Conservation (phyloP, 2,797 vertebrate genomes). For the Mormyrops boulengeri region DNA sequence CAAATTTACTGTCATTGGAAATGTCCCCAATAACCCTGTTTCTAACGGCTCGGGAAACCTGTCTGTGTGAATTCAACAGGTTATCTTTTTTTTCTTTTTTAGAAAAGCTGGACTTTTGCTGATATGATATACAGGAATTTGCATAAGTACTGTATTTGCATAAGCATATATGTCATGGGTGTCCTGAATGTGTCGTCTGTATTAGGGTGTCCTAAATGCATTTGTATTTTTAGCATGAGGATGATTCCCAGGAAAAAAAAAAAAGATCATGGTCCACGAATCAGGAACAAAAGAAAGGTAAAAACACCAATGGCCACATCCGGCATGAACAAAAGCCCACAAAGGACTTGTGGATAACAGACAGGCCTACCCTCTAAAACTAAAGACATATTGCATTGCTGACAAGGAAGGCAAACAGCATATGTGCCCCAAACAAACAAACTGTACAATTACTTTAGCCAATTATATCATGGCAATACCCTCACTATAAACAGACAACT, state of each 20-base stretch:
- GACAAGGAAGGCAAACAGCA: not conserved
- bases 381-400: not conserved
- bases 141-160: slow-evolving; percentile 62
- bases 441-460: not conserved
- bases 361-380: not conserved
- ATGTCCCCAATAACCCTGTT: not conserved
- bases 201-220: slow-evolving; percentile 20
- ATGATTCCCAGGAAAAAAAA: not conserved
- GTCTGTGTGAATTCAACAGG: not conserved
- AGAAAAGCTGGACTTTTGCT: not conserved
- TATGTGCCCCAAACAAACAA: not conserved
- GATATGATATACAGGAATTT: slow-evolving; percentile 42
- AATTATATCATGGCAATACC: not conserved
- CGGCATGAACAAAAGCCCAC: not conserved
- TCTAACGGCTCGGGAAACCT: not conserved
- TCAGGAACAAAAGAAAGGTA: not conserved
- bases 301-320: not conserved
- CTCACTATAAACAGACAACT: not conserved
- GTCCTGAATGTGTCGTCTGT: slow-evolving; percentile 64
- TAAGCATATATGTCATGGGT: slow-evolving; percentile 71
- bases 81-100: not conserved
- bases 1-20: not conserved
- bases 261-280: not conserved
- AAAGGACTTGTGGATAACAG: not conserved
- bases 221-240: slow-evolving; percentile 6